These are phyloP conservation scores for Rosalia funebris DNA, from an alignment of 2,888 invertebrate genomes.

Conservation along the genomic window DNA sequence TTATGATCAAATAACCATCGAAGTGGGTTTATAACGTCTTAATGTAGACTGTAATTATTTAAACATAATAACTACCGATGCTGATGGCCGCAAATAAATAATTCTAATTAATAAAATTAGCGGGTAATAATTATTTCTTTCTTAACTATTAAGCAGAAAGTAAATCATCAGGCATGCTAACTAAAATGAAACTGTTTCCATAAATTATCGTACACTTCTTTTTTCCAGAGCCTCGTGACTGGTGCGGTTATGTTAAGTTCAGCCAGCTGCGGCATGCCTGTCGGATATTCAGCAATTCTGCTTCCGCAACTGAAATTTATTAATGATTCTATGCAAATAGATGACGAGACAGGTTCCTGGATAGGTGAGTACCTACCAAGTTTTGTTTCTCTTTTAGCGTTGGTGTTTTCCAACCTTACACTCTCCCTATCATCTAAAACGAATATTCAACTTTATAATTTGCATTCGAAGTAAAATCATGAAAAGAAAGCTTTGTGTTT, in stretches of 20 bases:
- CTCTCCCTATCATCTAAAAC: too few species aligned
- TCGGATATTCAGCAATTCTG: conserved; percentile 81
- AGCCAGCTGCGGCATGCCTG: conserved; percentile 82
- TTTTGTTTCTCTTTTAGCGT: too few species aligned
- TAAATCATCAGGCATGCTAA: not conserved
- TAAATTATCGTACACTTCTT: conserved; percentile 2
- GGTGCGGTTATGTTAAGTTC: conserved; percentile 77
- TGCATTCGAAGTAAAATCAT: too few species aligned
- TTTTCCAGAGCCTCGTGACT: conserved; percentile 74
- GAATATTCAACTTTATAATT: too few species aligned
- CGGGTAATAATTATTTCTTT: not conserved
- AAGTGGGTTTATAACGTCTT: too few species aligned
- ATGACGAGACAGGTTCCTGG: conserved; percentile 81
- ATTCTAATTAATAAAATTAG: too few species aligned
- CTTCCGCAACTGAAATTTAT: conserved; percentile 74
- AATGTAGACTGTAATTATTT: too few species aligned
- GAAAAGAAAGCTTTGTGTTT: too few species aligned
- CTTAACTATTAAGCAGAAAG: not conserved
- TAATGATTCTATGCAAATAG: conserved; percentile 71
- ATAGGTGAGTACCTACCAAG: conserved; percentile 72
- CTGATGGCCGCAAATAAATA: too few species aligned
- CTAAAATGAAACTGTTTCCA: conserved; percentile 20
- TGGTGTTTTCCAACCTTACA: not conserved
- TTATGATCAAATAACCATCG: too few species aligned
- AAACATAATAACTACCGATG: too few species aligned